Base-by-base conservation (phyloP, 37 sponge, comb jelly and placozoan genomes). In the Halichondria panicea region DNA sequence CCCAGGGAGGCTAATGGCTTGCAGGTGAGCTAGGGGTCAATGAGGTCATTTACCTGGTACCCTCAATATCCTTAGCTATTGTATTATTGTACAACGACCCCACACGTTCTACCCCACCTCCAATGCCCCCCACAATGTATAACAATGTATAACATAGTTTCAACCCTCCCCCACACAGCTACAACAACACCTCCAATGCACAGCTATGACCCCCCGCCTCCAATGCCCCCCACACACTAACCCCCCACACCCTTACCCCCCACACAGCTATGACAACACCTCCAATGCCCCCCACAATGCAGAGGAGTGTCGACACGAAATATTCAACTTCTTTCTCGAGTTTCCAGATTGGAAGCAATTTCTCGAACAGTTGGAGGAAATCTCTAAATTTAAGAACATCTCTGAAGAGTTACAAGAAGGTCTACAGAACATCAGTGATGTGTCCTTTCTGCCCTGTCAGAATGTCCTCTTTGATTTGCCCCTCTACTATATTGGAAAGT, bases 381-480 rank as follows among this genome's bases (percentile, higher is more conserved):
- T 9, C 5, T 38, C 45, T 59, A n/a, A 67, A 8, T 3, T 24
- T 5, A 40, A 18, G 1, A 8, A 67, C 43, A n/a, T n/a, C n/a
- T n/a, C n/a, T n/a, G n/a, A n/a, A n/a, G n/a, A n/a, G n/a, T n/a
- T n/a, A n/a, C 43, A 34, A 31, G 3, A 11, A 67, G 36, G 34
- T 1, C 68, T 38, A 22, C 2, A 3, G 4, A 44, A 12, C 21
- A 3, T 11, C 18, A 38, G 27, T 42, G 68, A 15, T 43, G 12
- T 3, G 2, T 28, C 53, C 2, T n/a, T n/a, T n/a, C 36, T 45
- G 0, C 68, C 66, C 19, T 58, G 56, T 35, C 82, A 87, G 63
- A 7, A 81, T 4, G 58, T 71, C 19, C 66, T 87, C 21, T 87
- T 81, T 70, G 76, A 81, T 68, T 39, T 87, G 2, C 88, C 88